Conservation (phyloP, 2,888 invertebrate species). For the Tupiocoris notatus region DNA sequence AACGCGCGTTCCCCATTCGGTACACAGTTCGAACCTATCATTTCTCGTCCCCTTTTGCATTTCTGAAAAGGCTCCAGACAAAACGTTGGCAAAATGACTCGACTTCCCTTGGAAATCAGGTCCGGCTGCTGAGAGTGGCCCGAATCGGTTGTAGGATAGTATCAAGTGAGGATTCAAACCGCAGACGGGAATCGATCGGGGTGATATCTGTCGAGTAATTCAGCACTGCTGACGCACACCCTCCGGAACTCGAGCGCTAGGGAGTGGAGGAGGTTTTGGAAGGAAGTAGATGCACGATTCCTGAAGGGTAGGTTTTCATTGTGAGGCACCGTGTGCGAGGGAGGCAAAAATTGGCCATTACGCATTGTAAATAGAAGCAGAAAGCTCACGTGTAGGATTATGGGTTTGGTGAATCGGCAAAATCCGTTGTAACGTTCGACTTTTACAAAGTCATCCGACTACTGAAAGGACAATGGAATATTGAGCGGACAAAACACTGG, state of each 20-base stretch:
- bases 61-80: neutral
- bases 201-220: neutral
- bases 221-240: neutral
- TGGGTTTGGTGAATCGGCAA: slow-evolving; percentile 18
- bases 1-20: neutral
- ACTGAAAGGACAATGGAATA: neutral
- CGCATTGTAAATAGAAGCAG: slow-evolving; percentile 18
- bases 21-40: too few relatives aligned
- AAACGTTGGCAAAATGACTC: neutral
- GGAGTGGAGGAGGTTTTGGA: neutral
- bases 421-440: slow-evolving; percentile 3
- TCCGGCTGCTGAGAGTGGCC: neutral
- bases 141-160: neutral
- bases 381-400: neutral
- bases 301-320: neutral
- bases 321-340: neutral
- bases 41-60: too few relatives aligned
- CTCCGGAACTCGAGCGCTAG: neutral
- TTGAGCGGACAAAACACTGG: neutral
- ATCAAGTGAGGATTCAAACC: neutral
- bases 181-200: slow-evolving; percentile 13
- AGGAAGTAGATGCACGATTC: neutral
- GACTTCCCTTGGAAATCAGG: neutral
- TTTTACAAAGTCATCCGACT: slow-evolving; percentile 9
- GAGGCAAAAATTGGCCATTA: slow-evolving; percentile 20